phyloP scores from a whole-genome alignment of 1,140 invertebrate genomes.

The Formica selysi region DNA sequence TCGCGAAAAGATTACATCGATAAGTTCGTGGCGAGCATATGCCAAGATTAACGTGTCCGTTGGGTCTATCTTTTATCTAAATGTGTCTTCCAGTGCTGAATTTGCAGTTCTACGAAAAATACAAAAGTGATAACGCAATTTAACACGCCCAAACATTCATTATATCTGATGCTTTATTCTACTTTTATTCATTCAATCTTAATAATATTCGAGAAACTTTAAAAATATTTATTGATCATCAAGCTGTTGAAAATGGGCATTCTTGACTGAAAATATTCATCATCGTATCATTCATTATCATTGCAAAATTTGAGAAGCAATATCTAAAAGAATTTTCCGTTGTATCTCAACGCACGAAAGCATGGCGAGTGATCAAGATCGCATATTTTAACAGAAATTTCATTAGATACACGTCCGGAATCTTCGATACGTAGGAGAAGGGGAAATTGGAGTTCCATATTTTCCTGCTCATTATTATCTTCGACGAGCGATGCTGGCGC shows the following conservation, averaged over 20 bases:
- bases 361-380: slow-evolving; percentile 14
- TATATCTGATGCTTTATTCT: slow-evolving; percentile 8
- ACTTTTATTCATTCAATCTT: background rate
- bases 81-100: slow-evolving; percentile 32
- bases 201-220: background rate
- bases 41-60: slow-evolving; percentile 36
- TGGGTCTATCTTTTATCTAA: slow-evolving; percentile 46
- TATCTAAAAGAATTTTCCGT: slow-evolving; percentile 22
- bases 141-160: slow-evolving; percentile 48
- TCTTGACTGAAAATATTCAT: background rate
- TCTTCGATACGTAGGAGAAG: slow-evolving; percentile 17
- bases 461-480: slow-evolving; percentile 32
- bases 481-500: slow-evolving; percentile 9
- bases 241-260: background rate
- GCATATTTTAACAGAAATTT: slow-evolving; percentile 52
- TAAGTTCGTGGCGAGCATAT: background rate
- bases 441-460: slow-evolving; percentile 31
- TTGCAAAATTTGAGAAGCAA: background rate
- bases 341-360: slow-evolving; percentile 11
- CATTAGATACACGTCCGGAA: slow-evolving; percentile 45
- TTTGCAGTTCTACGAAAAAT: slow-evolving; percentile 43
- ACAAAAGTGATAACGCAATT: slow-evolving; percentile 27
- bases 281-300: background rate
- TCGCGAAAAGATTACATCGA: slow-evolving; percentile 70
- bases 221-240: slow-evolving; percentile 1